These are phyloP conservation scores for Heliconius hortense DNA, from an alignment of 2,888 invertebrate genomes.

Conservation along the genomic window DNA sequence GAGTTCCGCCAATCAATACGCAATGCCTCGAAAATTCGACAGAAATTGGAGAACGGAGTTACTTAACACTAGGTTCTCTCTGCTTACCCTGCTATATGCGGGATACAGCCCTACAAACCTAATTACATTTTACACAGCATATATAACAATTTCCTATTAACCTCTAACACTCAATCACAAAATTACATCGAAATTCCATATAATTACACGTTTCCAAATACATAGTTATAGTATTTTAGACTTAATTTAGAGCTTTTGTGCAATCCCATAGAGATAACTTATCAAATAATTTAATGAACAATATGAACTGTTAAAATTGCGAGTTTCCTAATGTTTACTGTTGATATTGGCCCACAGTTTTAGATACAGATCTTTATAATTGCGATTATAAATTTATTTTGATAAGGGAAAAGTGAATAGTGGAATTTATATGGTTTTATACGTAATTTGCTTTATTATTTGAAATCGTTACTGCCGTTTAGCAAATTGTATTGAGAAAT, in stretches of 20 bases:
- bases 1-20: too few species aligned
- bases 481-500: background rate
- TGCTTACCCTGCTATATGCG: too few species aligned
- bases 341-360: constrained; percentile 36
- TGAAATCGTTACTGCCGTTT: background rate
- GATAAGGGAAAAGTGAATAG: constrained; percentile 31
- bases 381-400: constrained; percentile 34
- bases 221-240: constrained; percentile 36
- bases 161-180: constrained; percentile 7
- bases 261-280: constrained; percentile 38
- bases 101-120: background rate
- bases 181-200: constrained; percentile 22
- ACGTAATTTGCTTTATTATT: background rate
- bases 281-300: constrained; percentile 41
- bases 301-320: constrained; percentile 36
- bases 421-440: constrained; percentile 7
- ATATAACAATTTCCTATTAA: constrained; percentile 1
- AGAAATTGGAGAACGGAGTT: too few species aligned
- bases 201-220: constrained; percentile 32
- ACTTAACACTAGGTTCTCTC: too few species aligned
- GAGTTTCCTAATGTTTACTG: constrained; percentile 40
- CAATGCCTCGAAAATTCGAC: too few species aligned
- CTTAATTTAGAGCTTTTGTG: constrained; percentile 31
- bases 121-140: background rate
- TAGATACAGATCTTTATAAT: constrained; percentile 39